phyloP scores from a whole-genome alignment of 92 coral and sea anemone genomes.

The Porites divaricata region DNA sequence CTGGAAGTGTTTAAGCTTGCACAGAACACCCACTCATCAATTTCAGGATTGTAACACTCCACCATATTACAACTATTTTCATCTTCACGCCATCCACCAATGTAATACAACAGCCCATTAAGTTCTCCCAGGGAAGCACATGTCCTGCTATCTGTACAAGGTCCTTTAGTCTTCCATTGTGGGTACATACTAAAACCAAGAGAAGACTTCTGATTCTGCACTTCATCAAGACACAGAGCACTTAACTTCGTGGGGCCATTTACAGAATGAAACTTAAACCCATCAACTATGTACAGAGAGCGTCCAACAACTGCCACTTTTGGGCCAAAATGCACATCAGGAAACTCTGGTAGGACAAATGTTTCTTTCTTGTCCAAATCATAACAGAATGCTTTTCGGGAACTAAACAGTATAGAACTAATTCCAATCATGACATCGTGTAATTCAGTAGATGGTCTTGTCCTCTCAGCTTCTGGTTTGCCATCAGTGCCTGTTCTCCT shows the following conservation, averaged over 20 bases:
- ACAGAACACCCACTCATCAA: slow-evolving; percentile 63
- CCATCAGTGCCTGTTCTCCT: slow-evolving; percentile 15
- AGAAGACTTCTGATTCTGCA: slow-evolving; percentile 34
- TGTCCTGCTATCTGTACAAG: slow-evolving; percentile 63
- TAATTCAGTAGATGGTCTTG: slow-evolving; percentile 69
- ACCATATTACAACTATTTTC: slow-evolving; percentile 60
- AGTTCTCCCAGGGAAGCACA: slow-evolving; percentile 54
- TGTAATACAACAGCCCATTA: slow-evolving; percentile 40
- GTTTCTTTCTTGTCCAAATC: too few species aligned
- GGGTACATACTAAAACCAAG: slow-evolving; percentile 13
- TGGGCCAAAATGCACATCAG: slow-evolving; percentile 63
- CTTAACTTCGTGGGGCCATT: slow-evolving; percentile 58
- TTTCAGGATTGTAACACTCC: slow-evolving; percentile 72
- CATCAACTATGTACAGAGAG: slow-evolving; percentile 11
- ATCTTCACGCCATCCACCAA: slow-evolving; percentile 77
- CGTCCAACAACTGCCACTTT: slow-evolving; percentile 64
- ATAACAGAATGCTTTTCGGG: slow-evolving; percentile 75
- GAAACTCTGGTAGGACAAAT: slow-evolving; percentile 25
- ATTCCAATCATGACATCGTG: slow-evolving; percentile 66
- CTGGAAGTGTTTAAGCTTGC: slow-evolving; percentile 69
- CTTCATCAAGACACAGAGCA: slow-evolving; percentile 60
- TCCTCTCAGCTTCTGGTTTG: not conserved
- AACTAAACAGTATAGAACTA: slow-evolving; percentile 49
- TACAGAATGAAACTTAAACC: slow-evolving; percentile 57
- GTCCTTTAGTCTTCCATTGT: slow-evolving; percentile 69